A percentile compares a stretch with the other conserved stretches of the same genome.
These are phyloP conservation scores for Brachyhypopomus occidentalis DNA, from an alignment of 2,113 vertebrate genomes.

Conservation along the genomic window DNA sequence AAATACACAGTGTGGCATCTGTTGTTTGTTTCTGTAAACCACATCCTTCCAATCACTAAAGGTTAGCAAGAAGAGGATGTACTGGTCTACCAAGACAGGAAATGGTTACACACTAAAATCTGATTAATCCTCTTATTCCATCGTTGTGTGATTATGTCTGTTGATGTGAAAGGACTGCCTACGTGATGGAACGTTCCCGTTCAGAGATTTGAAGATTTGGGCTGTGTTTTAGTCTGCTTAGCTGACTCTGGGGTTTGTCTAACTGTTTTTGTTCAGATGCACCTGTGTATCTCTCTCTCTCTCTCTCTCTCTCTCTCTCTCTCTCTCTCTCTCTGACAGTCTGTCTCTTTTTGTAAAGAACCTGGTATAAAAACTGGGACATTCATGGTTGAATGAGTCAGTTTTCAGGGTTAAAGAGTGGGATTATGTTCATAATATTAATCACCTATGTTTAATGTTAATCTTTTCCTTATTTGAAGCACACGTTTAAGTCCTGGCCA, in stretches of 20 bases:
- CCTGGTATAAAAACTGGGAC: too few relatives aligned
- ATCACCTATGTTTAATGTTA: too few relatives aligned
- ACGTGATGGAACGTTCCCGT: constrained; percentile 53
- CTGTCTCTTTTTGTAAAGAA: background rate
- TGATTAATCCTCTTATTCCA: constrained; percentile 49
- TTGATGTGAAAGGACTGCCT: constrained; percentile 21
- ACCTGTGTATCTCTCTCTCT: constrained; percentile 36
- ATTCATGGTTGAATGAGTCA: too few relatives aligned
- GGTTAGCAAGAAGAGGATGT: constrained; percentile 56
- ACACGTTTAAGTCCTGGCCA: too few relatives aligned
- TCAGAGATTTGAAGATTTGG: constrained; percentile 12
- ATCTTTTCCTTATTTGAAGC: too few relatives aligned
- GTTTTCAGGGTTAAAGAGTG: too few relatives aligned
- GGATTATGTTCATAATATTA: too few relatives aligned
- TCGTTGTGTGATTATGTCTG: background rate
- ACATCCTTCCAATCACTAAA: constrained; percentile 60
- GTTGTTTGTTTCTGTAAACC: constrained; percentile 56
- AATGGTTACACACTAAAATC: constrained; percentile 60
- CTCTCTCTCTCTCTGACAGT: background rate
- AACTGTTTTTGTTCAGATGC: constrained; percentile 31
- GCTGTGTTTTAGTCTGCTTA: constrained; percentile 17
- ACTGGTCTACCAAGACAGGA: constrained; percentile 57
- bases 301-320: background rate
- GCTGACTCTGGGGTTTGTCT: constrained; percentile 15
- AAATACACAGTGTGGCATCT: constrained; percentile 44